Percentiles rank a stretch among this genome's conserved stretches.
Conservation (phyloP, 1,140 invertebrate species). For the Patella vulgata region DNA sequence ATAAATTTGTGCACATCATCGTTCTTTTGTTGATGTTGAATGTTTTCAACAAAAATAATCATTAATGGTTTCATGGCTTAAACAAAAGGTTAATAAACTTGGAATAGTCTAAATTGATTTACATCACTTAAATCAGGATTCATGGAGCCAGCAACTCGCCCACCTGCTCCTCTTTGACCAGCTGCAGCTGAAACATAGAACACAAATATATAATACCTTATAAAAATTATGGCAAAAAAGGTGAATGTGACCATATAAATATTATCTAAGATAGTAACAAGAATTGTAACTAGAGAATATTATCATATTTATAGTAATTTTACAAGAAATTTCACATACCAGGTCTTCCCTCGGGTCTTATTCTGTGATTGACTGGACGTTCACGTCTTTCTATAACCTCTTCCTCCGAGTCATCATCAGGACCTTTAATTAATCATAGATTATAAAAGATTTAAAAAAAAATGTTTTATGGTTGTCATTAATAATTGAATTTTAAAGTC, state of each 20-base stretch:
- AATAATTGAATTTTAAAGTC: neutral
- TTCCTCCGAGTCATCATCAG: conserved; percentile 48
- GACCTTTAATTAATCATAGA: conserved; percentile 26
- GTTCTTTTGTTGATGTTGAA: neutral
- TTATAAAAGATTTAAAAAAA: neutral
- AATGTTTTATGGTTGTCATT: neutral
- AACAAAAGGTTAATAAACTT: neutral
- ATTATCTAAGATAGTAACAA: neutral
- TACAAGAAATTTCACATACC: no score
- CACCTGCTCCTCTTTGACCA: conserved; percentile 40
- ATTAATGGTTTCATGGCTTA: neutral
- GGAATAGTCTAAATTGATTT: conserved; percentile 3
- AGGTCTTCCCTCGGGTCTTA: conserved; percentile 59
- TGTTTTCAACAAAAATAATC: neutral
- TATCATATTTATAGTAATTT: neutral
- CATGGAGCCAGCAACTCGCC: conserved; percentile 45
- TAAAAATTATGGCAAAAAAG: no score
- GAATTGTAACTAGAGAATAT: neutral
- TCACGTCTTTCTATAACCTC: conserved; percentile 31
- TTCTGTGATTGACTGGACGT: conserved; percentile 41
- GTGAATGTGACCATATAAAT: no score
- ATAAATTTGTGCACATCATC: neutral
- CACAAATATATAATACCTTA: neutral
- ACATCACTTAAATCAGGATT: conserved; percentile 58
- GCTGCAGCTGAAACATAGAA: conserved; percentile 34